Evolutionary conservation across 2,113 vertebrate species (phyloP), one percentile per base, ranked within the genome.

Genomic region (Furnarius figulus): DNA sequence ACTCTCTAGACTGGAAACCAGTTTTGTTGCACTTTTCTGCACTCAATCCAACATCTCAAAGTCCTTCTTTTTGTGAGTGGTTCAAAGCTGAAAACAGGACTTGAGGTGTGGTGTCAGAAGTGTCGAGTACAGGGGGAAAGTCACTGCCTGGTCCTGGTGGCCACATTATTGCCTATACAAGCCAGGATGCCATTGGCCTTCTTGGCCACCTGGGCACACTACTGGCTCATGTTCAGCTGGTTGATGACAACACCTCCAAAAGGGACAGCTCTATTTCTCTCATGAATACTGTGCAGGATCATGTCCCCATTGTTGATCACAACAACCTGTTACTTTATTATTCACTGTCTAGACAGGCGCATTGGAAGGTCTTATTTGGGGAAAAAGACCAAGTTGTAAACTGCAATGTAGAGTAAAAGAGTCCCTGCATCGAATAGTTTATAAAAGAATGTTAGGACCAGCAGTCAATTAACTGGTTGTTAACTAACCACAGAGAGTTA

Each of bases 81-180:
- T 20, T 47, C 23, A 62, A 49, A 56, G 50, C 35, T 23, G 24
- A 66, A 12, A 8, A 10, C 8, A 30, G 9, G 20, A 73, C 44
- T 49, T 0, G 0, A 62, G 20, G 5, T 30, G 46, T 15, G 3
- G 47, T 19, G 11, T 47, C 23, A 47, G 47, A 47, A 47, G 17
- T 47, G 47, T 47, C 8, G 22, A 47, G 47, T 47, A 20, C 20
- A 62, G 23, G 24, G 21, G 9, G 7, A 28, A 2, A 8, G 20
- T 56, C 35, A 25, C 17, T 56, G 20, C 10, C 31, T 49, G 23
- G 33, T 20, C 14, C 49, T 47, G 15, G 25, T 65, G 23, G n/a
- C 14, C 23, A 20, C 13, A 2, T 1, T 6, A 14, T 25, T 59
- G 47, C 44, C 40, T 5, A 14, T 21, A 33, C 1, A 33, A 31